Evolutionary conservation across 2,888 invertebrate genomes (phyloP).

Genomic region (Eremobia ochroleuca): DNA sequence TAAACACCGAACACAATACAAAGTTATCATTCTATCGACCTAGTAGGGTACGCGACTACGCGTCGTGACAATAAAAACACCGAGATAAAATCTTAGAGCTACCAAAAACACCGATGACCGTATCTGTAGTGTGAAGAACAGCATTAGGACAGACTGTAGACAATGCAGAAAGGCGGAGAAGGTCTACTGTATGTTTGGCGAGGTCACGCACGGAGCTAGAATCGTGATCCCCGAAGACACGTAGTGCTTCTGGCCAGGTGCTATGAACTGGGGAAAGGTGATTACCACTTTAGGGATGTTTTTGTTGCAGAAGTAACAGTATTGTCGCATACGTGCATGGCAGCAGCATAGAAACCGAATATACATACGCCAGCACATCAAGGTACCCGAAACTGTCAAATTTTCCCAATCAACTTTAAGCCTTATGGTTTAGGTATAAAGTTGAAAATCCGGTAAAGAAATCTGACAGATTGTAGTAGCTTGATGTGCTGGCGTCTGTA

Average conservation of each 20-base stretch:
- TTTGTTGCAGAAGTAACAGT: not conserved
- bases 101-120: conserved; percentile 66
- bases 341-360: not conserved
- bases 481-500: no score
- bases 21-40: conserved; percentile 50
- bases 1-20: conserved; percentile 42
- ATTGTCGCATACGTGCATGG: not conserved
- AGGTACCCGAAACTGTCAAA: no score
- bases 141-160: conserved; percentile 45
- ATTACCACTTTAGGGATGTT: not conserved
- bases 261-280: not conserved
- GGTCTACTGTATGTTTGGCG: not conserved
- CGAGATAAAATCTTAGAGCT: conserved; percentile 64
- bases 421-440: no score
- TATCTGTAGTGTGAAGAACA: conserved; percentile 70
- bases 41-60: conserved; percentile 48
- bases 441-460: no score
- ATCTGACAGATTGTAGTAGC: no score
- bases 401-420: no score
- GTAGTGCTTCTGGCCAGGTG: not conserved
- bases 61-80: conserved; percentile 68
- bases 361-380: no score
- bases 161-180: conserved; percentile 29
- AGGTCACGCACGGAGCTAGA: not conserved
- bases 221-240: not conserved